These are phyloP conservation scores for Drosophila takahashii DNA, from an alignment of 1,140 invertebrate genomes.

Conservation along the genomic window DNA sequence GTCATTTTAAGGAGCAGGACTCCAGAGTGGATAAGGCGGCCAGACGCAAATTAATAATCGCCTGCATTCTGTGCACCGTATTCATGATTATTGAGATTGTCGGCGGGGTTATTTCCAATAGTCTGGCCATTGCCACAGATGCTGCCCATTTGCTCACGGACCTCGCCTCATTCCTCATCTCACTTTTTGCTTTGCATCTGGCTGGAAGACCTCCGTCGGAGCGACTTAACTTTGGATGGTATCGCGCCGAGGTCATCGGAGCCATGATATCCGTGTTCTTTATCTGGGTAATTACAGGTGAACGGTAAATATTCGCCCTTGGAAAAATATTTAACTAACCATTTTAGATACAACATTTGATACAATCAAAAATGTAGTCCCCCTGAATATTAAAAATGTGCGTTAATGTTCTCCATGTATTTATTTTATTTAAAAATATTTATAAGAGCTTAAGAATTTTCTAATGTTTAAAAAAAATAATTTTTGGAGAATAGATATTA, in stretches of 20 bases:
- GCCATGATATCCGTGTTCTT: slow-evolving; percentile 88
- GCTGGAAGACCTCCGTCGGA: slow-evolving; percentile 88
- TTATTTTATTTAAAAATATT: too few relatives aligned
- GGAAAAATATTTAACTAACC: background rate
- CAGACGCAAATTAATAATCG: slow-evolving; percentile 85
- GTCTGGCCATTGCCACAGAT: slow-evolving; percentile 93
- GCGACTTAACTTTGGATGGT: slow-evolving; percentile 91
- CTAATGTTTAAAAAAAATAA: too few relatives aligned
- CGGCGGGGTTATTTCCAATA: slow-evolving; percentile 91
- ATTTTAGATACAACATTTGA: too few relatives aligned
- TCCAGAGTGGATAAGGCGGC: slow-evolving; percentile 81
- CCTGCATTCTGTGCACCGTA: slow-evolving; percentile 86
- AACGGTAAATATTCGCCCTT: background rate
- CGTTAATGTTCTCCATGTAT: too few relatives aligned
- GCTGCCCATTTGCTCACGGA: slow-evolving; percentile 93
- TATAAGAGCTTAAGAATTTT: too few relatives aligned
- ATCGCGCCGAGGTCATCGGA: slow-evolving; percentile 87
- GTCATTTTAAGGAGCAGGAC: slow-evolving; percentile 88
- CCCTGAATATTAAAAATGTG: too few relatives aligned
- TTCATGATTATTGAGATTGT: slow-evolving; percentile 88
- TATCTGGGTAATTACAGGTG: slow-evolving; percentile 93
- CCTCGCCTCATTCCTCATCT: slow-evolving; percentile 92
- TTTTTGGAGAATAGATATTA: too few relatives aligned
- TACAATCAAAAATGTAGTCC: too few relatives aligned
- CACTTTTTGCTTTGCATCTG: slow-evolving; percentile 90